Evolutionary conservation across 2,888 invertebrate species (phyloP).

Genomic region (Caenorhabditis sp.): DNA sequence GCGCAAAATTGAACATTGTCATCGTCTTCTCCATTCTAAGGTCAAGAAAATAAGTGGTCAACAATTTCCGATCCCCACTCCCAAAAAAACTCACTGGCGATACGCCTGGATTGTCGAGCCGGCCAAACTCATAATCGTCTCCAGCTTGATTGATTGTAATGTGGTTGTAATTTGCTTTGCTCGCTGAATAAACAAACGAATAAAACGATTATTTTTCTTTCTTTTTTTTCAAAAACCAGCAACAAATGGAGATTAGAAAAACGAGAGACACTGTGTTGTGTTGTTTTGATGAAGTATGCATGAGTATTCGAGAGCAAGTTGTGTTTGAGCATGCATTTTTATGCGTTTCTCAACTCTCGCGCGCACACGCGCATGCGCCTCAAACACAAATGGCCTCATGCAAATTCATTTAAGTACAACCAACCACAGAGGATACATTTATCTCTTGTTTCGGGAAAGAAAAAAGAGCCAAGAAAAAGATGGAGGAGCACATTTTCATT

Average conservation of each 20-base stretch:
- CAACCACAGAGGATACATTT: not conserved
- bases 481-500: not conserved
- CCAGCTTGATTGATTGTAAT: slow-evolving; percentile 13
- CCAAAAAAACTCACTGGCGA: slow-evolving; percentile 44
- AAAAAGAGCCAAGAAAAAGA: not conserved
- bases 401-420: slow-evolving; percentile 1
- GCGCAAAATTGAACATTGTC: not conserved
- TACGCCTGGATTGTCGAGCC: slow-evolving; percentile 56
- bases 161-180: not conserved
- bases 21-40: not conserved
- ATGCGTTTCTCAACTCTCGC: not conserved
- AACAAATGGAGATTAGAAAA: not conserved
- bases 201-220: slow-evolving; percentile 1
- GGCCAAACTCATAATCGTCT: slow-evolving; percentile 30
- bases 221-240: not conserved
- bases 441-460: not conserved
- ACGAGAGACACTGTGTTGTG: not conserved
- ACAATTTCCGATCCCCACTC: not conserved
- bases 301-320: not conserved
- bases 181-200: not conserved
- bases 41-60: not conserved
- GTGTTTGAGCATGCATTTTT: not conserved
- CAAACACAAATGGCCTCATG: not conserved
- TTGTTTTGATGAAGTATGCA: not conserved
- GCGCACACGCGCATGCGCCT: not conserved